A percentile compares a stretch with the other conserved stretches of the same genome.
Conservation (phyloP, 2,797 vertebrate species). For the Sebastes taczanowskii region DNA sequence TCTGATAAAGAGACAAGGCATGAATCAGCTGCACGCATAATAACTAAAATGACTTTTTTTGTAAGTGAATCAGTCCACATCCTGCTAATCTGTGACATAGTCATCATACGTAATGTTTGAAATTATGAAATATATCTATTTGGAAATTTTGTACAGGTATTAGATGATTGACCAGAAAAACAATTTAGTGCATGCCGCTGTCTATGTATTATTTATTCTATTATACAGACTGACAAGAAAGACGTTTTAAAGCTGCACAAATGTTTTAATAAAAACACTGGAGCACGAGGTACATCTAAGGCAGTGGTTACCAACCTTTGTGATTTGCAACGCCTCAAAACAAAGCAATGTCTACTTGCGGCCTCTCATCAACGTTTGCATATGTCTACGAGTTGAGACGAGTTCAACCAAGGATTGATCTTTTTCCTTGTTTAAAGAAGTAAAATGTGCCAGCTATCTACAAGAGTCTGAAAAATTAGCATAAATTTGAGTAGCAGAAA, state of each 20-base stretch:
- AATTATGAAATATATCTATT: not conserved
- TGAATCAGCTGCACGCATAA: not conserved
- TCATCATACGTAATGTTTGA: not conserved
- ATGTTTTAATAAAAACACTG: rapidly evolving
- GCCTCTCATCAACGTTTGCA: not conserved
- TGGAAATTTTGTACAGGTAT: not conserved
- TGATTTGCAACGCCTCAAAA: not conserved
- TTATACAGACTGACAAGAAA: not conserved
- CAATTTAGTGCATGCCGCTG: not conserved
- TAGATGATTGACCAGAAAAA: not conserved
- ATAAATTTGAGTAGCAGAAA: not conserved
- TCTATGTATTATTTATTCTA: not conserved
- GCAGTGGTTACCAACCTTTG: not conserved
- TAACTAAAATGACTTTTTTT: not conserved
- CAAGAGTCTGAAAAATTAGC: not conserved
- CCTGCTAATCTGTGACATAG: not conserved
- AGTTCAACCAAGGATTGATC: not conserved
- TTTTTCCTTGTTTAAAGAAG: not conserved
- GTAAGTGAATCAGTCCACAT: not conserved
- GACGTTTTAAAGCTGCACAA: not conserved
- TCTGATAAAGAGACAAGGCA: not conserved
- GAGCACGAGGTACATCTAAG: not conserved
- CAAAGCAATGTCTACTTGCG: not conserved
- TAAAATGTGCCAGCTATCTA: not conserved
- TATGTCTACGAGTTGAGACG: not conserved